Evolutionary conservation across 1,140 invertebrate genomes (phyloP), one percentile per base, ranked within the genome.

Genomic region (Heterodera schachtii): DNA sequence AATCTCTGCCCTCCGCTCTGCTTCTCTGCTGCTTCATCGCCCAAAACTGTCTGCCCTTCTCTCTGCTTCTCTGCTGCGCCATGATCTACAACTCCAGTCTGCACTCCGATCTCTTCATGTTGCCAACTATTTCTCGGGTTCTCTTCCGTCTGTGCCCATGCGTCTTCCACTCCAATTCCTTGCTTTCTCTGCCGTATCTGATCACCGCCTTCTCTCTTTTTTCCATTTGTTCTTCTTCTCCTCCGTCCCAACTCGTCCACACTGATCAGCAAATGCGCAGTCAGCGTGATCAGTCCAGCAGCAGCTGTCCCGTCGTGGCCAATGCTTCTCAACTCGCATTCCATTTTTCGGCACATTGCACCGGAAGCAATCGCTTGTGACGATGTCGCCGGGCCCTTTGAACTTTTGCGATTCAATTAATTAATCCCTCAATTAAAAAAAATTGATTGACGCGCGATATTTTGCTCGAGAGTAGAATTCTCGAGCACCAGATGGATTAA

Each of bases 121-220:
- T 2, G 11, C 52, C 46, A 2, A 66, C 46, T n/a, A 11, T 11
- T n/a, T 19, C 41, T 11, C 43, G 8, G 31, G 0, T 31, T 11
- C 41, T 60, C 5, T 67, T 76, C 64, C 75, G 52, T 76, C 75
- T 76, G 69, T 46, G 69, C 69, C 69, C 69, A 71, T 71, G 31
- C 69, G 19, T 71, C 69, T 46, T 41, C 31, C 44, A n/a, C 31
- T 31, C 31, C 31, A 31, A 31, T 31, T 31, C 31, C 31, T 31
- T 31, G 0, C 31, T 31, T 41, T 3, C 31, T 44, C n/a, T 44
- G 16, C 46, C 13, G 8, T 31, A 1, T 13, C 13, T 19, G 13
- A 3, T 60, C 75, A 19, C 57, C n/a, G 0, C 69, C 31, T 71
- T 41, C 69, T 43, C 16, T 19, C 19, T 31, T 21, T 46, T 3